Conservation (phyloP, 35 echinoderm and acorn worm genomes). For the Chiridota heheva region DNA sequence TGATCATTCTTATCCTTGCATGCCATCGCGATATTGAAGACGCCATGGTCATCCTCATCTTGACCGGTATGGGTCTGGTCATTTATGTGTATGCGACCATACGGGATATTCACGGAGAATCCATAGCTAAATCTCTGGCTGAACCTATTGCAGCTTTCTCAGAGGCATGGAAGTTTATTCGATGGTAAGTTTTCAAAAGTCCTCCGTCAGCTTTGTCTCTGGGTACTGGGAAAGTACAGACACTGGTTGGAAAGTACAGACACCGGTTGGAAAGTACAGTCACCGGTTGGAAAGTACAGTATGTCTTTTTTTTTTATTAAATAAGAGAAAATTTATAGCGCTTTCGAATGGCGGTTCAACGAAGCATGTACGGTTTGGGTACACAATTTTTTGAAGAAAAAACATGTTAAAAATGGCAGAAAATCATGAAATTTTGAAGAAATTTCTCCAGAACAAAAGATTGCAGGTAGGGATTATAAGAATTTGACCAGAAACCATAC, state of each 20-base stretch:
- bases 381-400: too few relatives aligned
- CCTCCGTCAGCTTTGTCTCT: background rate
- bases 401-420: too few relatives aligned
- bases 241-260: background rate
- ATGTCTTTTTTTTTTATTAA: background rate
- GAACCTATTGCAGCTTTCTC: background rate
- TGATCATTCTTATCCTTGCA: too few relatives aligned
- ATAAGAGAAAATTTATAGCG: too few relatives aligned
- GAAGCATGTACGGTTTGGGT: too few relatives aligned
- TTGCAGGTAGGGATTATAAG: too few relatives aligned
- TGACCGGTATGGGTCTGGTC: slow-evolving; percentile 49
- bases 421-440: too few relatives aligned
- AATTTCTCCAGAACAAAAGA: too few relatives aligned
- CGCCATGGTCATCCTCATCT: slow-evolving; percentile 41
- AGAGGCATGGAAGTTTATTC: slow-evolving; percentile 49
- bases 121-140: background rate
- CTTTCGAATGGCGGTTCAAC: too few relatives aligned
- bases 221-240: background rate
- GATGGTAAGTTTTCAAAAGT: slow-evolving; percentile 36
- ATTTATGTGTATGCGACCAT: slow-evolving; percentile 39
- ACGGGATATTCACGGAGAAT: slow-evolving; percentile 47
- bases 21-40: slow-evolving; percentile 26
- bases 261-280: background rate
- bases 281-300: background rate
- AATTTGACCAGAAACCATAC: too few relatives aligned